Evolutionary conservation across 1,140 invertebrate species (phyloP).

Genomic region (Diplogasteroides magnus): DNA sequence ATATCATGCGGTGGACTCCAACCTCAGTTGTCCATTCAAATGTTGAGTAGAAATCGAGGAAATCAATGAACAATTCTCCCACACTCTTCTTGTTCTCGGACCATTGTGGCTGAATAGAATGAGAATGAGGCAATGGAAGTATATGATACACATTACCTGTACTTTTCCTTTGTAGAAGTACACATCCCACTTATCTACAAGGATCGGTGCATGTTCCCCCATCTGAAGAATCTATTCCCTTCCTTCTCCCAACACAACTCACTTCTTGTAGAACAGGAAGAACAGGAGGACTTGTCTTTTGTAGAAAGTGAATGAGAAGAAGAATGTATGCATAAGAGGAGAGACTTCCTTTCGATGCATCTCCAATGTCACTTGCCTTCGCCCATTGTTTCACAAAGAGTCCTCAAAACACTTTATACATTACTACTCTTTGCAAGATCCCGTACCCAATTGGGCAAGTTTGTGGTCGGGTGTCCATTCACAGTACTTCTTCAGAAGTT

Average conservation of each 20-base stretch:
- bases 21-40: conserved; percentile 22
- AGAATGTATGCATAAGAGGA: conserved; percentile 23
- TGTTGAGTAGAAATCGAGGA: conserved; percentile 14
- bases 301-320: conserved; percentile 21
- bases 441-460: conserved; percentile 8
- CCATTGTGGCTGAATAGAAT: conserved; percentile 2
- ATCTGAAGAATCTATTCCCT: conserved; percentile 8
- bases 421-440: not conserved
- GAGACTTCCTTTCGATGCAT: conserved; percentile 16
- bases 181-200: conserved; percentile 16
- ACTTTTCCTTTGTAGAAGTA: conserved; percentile 13
- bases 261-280: conserved; percentile 27
- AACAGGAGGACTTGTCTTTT: conserved; percentile 15
- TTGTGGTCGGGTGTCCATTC: conserved; percentile 11
- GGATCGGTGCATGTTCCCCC: not conserved
- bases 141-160: not conserved
- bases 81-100: conserved; percentile 8
- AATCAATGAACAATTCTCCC: conserved; percentile 17
- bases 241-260: not conserved
- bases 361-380: conserved; percentile 19
- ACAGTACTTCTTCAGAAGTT: conserved; percentile 16
- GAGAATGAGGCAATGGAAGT: not conserved
- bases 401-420: not conserved
- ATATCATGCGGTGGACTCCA: not conserved
- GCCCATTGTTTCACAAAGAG: conserved; percentile 15